A percentile compares a stretch with the other conserved stretches of the same genome.
These are phyloP conservation scores for Cephus runcator DNA, from an alignment of 2,888 invertebrate genomes.

Conservation along the genomic window DNA sequence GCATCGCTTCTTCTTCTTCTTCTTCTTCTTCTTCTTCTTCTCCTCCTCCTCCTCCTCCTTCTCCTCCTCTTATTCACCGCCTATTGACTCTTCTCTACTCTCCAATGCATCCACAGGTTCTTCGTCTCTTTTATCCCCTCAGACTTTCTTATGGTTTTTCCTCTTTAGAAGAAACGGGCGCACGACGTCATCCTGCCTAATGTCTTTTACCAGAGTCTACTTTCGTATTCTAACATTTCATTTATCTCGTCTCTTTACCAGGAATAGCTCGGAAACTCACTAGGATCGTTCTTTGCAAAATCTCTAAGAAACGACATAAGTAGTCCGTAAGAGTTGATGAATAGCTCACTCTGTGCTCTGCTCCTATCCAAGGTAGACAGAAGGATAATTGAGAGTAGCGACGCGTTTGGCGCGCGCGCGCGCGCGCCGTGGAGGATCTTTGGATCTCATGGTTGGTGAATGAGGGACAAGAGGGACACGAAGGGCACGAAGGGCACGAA, in stretches of 20 bases:
- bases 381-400: not conserved
- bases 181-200: slow-evolving; percentile 15
- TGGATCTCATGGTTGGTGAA: not conserved
- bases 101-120: not conserved
- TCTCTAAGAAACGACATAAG: too few species aligned
- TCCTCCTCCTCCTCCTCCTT: not conserved
- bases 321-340: not conserved
- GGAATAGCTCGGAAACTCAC: not conserved
- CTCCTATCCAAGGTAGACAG: not conserved
- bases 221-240: slow-evolving; percentile 12
- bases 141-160: not conserved
- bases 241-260: not conserved
- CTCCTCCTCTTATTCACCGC: not conserved
- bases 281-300: not conserved
- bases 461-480: not conserved
- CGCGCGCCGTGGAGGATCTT: not conserved
- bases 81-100: not conserved
- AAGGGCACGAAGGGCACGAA: not conserved
- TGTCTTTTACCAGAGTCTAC: slow-evolving; percentile 11
- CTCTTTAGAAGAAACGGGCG: slow-evolving; percentile 6
- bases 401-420: not conserved
- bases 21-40: not conserved
- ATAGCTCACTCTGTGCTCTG: not conserved
- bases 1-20: not conserved
- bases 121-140: not conserved